These are phyloP conservation scores for Chelidonichthys spinosus DNA, from an alignment of 2,797 vertebrate genomes.

Conservation along the genomic window DNA sequence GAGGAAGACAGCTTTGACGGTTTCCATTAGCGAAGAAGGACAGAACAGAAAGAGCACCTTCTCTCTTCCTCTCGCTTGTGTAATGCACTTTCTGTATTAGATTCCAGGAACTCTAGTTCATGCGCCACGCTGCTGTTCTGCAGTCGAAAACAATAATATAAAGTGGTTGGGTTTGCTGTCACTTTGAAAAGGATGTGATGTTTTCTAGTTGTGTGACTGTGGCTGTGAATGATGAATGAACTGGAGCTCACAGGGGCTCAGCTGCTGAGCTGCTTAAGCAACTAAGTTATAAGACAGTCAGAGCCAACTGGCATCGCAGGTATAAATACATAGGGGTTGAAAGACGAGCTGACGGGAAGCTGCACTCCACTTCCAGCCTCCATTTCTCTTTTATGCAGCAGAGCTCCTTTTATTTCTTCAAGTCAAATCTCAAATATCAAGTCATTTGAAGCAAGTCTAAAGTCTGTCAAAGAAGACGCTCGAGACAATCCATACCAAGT, in stretches of 20 bases:
- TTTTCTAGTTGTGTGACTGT: not conserved
- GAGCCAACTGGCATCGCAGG: slow-evolving; percentile 32
- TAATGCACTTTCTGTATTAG: slow-evolving; percentile 40
- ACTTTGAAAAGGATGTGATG: slow-evolving; percentile 12
- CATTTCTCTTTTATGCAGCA: not conserved
- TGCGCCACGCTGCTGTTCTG: not conserved
- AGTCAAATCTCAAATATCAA: not conserved
- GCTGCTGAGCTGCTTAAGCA: slow-evolving; percentile 30
- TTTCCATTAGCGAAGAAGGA: slow-evolving; percentile 37
- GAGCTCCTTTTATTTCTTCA: not conserved
- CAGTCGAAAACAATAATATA: slow-evolving; percentile 11
- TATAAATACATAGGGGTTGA: slow-evolving; percentile 45
- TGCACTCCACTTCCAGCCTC: not conserved
- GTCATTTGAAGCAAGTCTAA: not conserved
- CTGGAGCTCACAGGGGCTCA: not conserved
- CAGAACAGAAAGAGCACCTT: slow-evolving; percentile 8
- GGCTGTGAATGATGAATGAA: slow-evolving; percentile 26
- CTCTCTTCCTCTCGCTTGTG: slow-evolving; percentile 15
- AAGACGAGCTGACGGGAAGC: slow-evolving; percentile 41
- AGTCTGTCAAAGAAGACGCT: not conserved
- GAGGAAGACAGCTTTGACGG: slow-evolving; percentile 22
- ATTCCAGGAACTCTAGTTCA: not conserved
- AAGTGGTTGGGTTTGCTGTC: slow-evolving; percentile 4
- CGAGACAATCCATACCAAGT: too few relatives aligned
- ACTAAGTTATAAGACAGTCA: slow-evolving; percentile 25